These are phyloP conservation scores for Sylvia atricapilla DNA, from an alignment of 2,113 vertebrate genomes.

Conservation along the genomic window DNA sequence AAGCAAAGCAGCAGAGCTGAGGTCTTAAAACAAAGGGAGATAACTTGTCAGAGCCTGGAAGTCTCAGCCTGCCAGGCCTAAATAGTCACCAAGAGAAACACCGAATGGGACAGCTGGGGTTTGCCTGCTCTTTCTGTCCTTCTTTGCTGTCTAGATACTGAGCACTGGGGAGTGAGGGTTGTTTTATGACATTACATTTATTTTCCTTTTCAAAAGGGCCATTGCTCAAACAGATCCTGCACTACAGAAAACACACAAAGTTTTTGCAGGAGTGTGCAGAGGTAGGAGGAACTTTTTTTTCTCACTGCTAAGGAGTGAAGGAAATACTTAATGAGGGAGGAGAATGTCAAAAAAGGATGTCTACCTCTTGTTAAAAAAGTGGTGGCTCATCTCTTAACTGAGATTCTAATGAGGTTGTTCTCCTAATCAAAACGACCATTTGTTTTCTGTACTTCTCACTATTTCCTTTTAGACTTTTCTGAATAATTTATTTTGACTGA, in stretches of 20 bases:
- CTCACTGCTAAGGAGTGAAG: not conserved
- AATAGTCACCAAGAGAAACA: not conserved
- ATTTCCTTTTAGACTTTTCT: not conserved
- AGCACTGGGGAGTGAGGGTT: not conserved
- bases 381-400: not conserved
- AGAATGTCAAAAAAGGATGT: not conserved
- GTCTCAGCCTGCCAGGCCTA: not conserved
- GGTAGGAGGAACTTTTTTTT: not conserved
- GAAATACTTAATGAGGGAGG: not conserved
- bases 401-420: not conserved
- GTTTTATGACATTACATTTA: not conserved
- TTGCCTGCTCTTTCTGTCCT: not conserved
- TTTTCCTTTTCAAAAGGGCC: not conserved
- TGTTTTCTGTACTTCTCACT: not conserved
- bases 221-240: not conserved
- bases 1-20: not conserved
- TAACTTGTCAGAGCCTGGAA: not conserved
- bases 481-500: constrained; percentile 19
- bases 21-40: not conserved
- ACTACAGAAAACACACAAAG: not conserved
- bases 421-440: not conserved
- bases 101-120: not conserved
- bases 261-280: not conserved
- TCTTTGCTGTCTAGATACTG: not conserved
- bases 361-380: not conserved